Evolutionary conservation across 2,888 invertebrate genomes (phyloP), one percentile per base, ranked within the genome.

Genomic region (Glyphotaelius pellucidus): DNA sequence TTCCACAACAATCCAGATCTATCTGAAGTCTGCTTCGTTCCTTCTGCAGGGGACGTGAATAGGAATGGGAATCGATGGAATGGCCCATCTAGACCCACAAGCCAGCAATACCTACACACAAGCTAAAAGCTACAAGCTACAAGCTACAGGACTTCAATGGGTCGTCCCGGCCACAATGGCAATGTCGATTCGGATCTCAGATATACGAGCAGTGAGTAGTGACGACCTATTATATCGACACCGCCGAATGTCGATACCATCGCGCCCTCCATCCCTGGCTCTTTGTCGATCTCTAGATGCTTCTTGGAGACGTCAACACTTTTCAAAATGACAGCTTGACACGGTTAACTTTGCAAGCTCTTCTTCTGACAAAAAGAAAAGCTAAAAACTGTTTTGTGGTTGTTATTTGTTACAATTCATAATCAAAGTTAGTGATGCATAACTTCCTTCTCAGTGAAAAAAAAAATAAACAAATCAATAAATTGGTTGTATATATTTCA

Each of bases 171-270:
- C 91, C 92, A 92, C 92, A 92, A 92, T 92, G 81, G 90, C 91
- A 88, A 89, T 89, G 92, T 92, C 92, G 92, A 92, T 91, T 92
- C 89, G 90, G 89, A 91, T 91, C 92, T 88, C 35, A 67, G 88
- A 88, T 52, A 25, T 81, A 32, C 67, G 67, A 67, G 67, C 67
- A 67, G 25, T 67, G 67, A 67, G 67, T 67, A 67, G 25, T 67
- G 67, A 67, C 85, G 38, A 79, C 83, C 92, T 90, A 92, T 92
- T 92, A 92, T 92, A 92, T 89, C 92, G 92, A 92, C 89, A 92
- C 90, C 89, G 47, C 47, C 88, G 25, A 79, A 88, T 88, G 88
- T 88, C 88, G 88, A 88, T 79, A 88, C 67, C 52, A 67, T 67
- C 67, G n/a, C 38, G 25, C 83, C 32, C 81, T 31, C 31, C 83